Evolutionary conservation across 2,888 invertebrate genomes (phyloP), one percentile per base, ranked within the genome.

Genomic region (Tetragonula carbonaria): DNA sequence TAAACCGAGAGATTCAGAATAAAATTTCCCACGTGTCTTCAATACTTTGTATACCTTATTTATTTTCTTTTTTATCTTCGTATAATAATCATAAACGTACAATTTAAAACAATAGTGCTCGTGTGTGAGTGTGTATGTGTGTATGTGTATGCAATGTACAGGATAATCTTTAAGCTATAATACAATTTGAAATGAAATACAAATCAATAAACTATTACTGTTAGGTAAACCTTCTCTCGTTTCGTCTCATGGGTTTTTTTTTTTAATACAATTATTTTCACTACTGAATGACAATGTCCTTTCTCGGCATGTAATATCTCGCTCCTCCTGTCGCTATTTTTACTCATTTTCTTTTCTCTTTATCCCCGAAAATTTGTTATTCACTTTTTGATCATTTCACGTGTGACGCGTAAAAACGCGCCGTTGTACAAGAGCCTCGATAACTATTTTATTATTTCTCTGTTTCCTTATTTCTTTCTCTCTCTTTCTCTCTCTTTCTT

Each of bases 11-110:
- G 33, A 50, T 45, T 33, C n/a, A 23, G 59, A 83, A 83, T 83
- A 82, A 83, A 76, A 67, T 82, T 71, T 83, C 68, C 55, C 93
- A 89, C 90, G 85, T 93, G 88, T 92, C 88, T 93, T 93, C 90
- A 92, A 93, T 94, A 93, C 93, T 93, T 93, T 93, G 92, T 92
- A 93, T 93, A 92, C 91, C 93, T 93, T 93, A 93, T 93, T 94
- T 94, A 93, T 93, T 93, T 93, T 91, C 91, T 91, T 91, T 93
- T 93, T 93, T 92, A 93, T 93, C 92, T 91, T 93, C 92, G 91
- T 93, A 93, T 93, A 92, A 94, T 94, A 93, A 94, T 94, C 91
- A 92, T 94, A 93, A 94, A 94, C 93, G 93, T 94, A 94, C 93
- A 94, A 92, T 94, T 93, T 91, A 92, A 94, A 94, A 94, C 93